A percentile compares a stretch with the other conserved stretches of the same genome.
Evolutionary conservation across 2,113 vertebrate species (phyloP).

Genomic region (Python bivittatus): DNA sequence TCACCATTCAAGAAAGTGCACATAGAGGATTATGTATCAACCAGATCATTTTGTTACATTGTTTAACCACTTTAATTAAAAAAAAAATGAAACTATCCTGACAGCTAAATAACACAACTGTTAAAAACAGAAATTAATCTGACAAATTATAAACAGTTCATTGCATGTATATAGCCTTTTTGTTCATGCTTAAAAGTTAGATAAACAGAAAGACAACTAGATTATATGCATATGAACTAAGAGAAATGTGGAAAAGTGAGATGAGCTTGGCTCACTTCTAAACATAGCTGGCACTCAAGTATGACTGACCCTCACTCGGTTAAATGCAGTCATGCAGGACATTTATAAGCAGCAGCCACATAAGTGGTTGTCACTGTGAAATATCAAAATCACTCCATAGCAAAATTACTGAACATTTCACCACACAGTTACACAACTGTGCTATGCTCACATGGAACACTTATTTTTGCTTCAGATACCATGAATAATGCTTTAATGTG

Average conservation of each 20-base stretch:
- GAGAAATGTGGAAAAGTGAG: neutral
- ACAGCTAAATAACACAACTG: slow-evolving; percentile 64
- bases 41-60: slow-evolving; percentile 50
- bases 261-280: neutral
- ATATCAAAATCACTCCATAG: neutral
- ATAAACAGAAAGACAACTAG: slow-evolving; percentile 54
- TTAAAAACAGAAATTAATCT: slow-evolving; percentile 60
- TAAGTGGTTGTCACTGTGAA: neutral
- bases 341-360: neutral
- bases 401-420: neutral
- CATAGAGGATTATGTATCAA: slow-evolving; percentile 47
- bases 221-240: slow-evolving; percentile 59
- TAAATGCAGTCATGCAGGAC: neutral
- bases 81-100: slow-evolving; percentile 46
- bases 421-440: neutral
- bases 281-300: neutral
- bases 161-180: slow-evolving; percentile 53
- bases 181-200: slow-evolving; percentile 46
- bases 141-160: slow-evolving; percentile 42
- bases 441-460: neutral
- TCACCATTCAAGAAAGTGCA: slow-evolving; percentile 57
- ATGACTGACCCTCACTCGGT: neutral
- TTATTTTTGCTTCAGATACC: neutral
- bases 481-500: neutral
- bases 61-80: slow-evolving; percentile 63